These are phyloP conservation scores for Coracias cyanogaster DNA, from an alignment of 2,797 vertebrate genomes.

Conservation along the genomic window DNA sequence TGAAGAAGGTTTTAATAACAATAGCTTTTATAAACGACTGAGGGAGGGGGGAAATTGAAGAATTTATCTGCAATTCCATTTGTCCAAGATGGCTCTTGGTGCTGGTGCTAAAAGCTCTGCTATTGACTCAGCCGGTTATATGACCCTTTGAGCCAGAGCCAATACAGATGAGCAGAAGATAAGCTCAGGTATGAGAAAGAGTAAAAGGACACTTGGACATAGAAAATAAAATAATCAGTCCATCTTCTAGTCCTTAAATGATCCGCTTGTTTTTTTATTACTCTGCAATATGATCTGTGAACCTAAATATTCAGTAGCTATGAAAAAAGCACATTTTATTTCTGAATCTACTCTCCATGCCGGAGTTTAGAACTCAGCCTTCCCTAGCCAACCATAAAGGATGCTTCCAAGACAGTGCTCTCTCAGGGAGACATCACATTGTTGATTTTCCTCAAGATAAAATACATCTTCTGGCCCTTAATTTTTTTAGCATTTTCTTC, in stretches of 20 bases:
- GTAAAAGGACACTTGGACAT: neutral
- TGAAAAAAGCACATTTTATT: neutral
- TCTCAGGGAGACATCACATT: neutral
- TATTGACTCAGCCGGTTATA: neutral
- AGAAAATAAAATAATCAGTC: constrained; percentile 25
- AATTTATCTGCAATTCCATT: neutral
- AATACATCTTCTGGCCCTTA: neutral
- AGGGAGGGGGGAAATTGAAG: neutral
- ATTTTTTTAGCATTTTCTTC: neutral
- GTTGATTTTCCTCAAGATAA: neutral
- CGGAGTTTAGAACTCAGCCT: neutral
- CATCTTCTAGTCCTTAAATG: neutral
- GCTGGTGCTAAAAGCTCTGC: constrained; percentile 6
- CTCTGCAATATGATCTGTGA: neutral
- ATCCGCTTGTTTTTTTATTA: neutral
- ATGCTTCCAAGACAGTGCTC: neutral
- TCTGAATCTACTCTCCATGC: neutral
- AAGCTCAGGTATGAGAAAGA: neutral
- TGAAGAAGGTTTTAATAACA: constrained; percentile 45
- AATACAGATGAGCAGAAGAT: neutral
- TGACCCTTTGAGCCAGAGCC: neutral
- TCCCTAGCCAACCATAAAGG: neutral
- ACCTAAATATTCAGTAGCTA: neutral
- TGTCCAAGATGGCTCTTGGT: constrained; percentile 43
- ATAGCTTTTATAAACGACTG: constrained; percentile 24